These are phyloP conservation scores for Danaus melanippus DNA, from an alignment of 1,140 invertebrate species.

Conservation along the genomic window DNA sequence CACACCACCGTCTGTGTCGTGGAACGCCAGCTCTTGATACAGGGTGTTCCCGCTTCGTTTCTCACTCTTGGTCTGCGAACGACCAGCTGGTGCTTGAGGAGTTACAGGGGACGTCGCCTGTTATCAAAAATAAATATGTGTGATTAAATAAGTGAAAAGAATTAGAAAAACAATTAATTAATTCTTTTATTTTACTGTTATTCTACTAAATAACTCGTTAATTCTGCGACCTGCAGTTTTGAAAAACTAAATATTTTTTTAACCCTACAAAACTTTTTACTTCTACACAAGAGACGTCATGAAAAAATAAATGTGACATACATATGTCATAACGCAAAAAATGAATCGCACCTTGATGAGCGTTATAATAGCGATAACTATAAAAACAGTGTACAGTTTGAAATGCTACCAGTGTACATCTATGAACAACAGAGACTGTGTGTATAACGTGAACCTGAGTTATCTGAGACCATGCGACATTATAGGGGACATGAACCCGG, in stretches of 20 bases:
- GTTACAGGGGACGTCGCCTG: conserved; percentile 73
- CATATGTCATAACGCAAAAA: too few species aligned
- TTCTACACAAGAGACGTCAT: too few species aligned
- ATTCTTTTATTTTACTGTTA: too few species aligned
- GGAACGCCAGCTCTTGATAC: conserved; percentile 93
- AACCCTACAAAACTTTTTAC: too few species aligned
- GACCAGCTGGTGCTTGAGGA: conserved; percentile 74
- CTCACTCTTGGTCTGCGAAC: conserved; percentile 88
- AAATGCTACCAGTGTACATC: conserved; percentile 58
- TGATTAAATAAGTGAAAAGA: too few species aligned
- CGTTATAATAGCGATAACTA: neutral
- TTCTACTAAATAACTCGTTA: too few species aligned
- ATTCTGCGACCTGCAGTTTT: too few species aligned
- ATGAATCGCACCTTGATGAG: neutral
- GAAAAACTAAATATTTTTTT: too few species aligned
- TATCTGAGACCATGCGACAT: conserved; percentile 39
- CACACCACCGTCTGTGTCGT: conserved; percentile 83
- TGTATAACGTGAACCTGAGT: conserved; percentile 33
- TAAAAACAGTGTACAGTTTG: conserved; percentile 12
- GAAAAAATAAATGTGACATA: too few species aligned
- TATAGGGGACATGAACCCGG: conserved; percentile 11
- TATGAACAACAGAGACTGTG: conserved; percentile 30
- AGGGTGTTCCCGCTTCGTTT: conserved; percentile 91
- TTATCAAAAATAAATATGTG: neutral
- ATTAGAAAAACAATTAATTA: too few species aligned